phyloP scores from a whole-genome alignment of 2,113 vertebrate genomes.

The Dromiciops gliroides region DNA sequence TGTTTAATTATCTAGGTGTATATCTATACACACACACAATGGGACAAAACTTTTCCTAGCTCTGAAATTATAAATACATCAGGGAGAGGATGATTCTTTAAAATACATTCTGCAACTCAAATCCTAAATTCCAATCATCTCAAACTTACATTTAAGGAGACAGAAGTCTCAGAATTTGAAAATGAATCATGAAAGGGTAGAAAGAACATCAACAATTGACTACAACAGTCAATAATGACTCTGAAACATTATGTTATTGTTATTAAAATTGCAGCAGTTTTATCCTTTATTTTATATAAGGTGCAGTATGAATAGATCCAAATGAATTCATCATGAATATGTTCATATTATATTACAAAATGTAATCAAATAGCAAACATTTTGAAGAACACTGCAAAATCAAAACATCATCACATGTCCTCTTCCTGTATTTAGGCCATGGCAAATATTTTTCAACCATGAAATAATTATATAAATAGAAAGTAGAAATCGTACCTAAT shows the following conservation, averaged over 20 bases:
- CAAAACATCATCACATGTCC: conserved; percentile 56
- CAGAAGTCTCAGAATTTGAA: not conserved
- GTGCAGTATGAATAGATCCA: conserved; percentile 64
- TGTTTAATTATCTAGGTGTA: too few species aligned
- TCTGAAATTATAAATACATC: conserved; percentile 5
- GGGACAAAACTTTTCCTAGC: not conserved
- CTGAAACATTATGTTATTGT: conserved; percentile 30
- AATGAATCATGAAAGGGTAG: not conserved
- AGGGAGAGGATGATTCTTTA: too few species aligned
- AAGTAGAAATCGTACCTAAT: conserved; percentile 23
- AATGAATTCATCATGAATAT: conserved; percentile 64
- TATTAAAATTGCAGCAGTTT: conserved; percentile 55
- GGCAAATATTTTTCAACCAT: conserved; percentile 42
- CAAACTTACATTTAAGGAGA: too few species aligned
- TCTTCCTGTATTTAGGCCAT: conserved; percentile 31
- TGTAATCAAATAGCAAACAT: conserved; percentile 71
- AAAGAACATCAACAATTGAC: not conserved
- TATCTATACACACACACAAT: not conserved
- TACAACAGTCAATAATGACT: conserved; percentile 8
- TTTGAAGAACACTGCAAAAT: conserved; percentile 55
- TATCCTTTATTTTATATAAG: conserved; percentile 50
- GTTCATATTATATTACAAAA: conserved; percentile 76
- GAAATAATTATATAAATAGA: conserved; percentile 61
- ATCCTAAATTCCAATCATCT: not conserved
- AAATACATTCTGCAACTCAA: too few species aligned